Base-by-base conservation (phyloP, 2,888 invertebrate species). In the Monoplex corrugatus region DNA sequence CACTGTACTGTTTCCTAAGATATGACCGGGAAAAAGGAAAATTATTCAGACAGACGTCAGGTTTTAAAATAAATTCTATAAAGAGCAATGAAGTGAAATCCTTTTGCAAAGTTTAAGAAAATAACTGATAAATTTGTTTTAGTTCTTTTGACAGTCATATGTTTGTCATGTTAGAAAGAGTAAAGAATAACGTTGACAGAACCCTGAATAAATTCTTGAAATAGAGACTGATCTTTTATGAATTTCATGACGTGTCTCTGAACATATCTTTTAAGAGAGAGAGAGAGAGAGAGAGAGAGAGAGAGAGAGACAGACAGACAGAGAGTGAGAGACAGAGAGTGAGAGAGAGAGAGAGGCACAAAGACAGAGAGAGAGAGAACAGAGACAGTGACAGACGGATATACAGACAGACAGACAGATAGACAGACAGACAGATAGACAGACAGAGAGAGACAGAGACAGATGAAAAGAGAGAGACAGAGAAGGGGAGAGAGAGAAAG, bases 351-450 rank as follows among this genome's bases (percentile, higher is more conserved):
- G 40, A 23, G 38, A 78, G 35, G 57, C 38, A 72, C n/a, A 50
- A 19, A 38, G 43, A 44, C 1, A 43, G 40, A 57, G 82, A 83
- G 50, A 87, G 40, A 88, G 75, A 63, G 45, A 43, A 32, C 13
- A 82, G 38, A 87, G 57, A 82, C 63, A 82, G 50, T 82, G 44
- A 63, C 50, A 82, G 57, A 40, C n/a, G 40, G 43, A 82, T 50
- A 57, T n/a, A 57, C 44, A 57, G 57, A 32, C 13, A 82, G 38
- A 87, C 38, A 82, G 82, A 82, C 38, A 87, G 44, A 63, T 50
- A 82, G 57, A 40, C n/a, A 63, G 43, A 82, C 57, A 57, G 44
- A 57, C 44, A 57, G 38, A 57, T 35, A 44, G 38, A 80, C 40
- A 82, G 40, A 72, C 63, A 87, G 50, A 40, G 40, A 82, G 43